A percentile compares a stretch with the other conserved stretches of the same genome.
These are phyloP conservation scores for Drosophila peninsularis DNA, from an alignment of 2,888 invertebrate genomes.

Conservation along the genomic window DNA sequence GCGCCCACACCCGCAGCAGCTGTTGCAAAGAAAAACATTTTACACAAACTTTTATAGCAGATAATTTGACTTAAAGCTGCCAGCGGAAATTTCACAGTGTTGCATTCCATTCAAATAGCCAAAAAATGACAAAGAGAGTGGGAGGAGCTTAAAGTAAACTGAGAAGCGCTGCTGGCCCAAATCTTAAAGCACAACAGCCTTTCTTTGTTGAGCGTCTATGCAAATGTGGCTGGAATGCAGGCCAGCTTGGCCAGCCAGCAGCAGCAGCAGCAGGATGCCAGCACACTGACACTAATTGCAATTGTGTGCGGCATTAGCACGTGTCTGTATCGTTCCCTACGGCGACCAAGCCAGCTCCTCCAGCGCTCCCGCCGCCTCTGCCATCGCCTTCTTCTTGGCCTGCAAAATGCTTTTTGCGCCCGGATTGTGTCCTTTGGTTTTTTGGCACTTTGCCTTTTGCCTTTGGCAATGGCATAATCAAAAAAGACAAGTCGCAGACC, in stretches of 20 bases:
- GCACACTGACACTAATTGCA: constrained; percentile 76
- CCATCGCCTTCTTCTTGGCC: constrained; percentile 8
- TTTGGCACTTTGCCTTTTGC: constrained; percentile 54
- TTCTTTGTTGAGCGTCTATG: constrained; percentile 68
- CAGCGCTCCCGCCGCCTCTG: too few species aligned
- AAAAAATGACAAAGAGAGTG: not conserved
- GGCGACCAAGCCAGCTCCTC: constrained; percentile 21
- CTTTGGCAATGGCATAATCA: constrained; percentile 73
- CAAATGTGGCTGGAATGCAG: constrained; percentile 55
- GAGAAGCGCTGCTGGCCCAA: constrained; percentile 26
- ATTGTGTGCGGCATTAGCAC: constrained; percentile 77
- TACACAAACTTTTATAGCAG: constrained; percentile 47
- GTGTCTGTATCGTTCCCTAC: constrained; percentile 59
- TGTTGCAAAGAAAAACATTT: constrained; percentile 60
- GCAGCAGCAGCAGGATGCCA: constrained; percentile 22
- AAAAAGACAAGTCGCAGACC: constrained; percentile 64
- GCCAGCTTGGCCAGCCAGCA: constrained; percentile 29
- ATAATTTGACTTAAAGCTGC: constrained; percentile 63
- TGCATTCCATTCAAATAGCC: constrained; percentile 56
- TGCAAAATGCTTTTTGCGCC: constrained; percentile 58
- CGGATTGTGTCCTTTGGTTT: constrained; percentile 42
- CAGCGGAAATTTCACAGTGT: constrained; percentile 45
- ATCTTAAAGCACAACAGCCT: constrained; percentile 51
- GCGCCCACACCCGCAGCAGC: not conserved
- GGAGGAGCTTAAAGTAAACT: constrained; percentile 60